phyloP scores from a whole-genome alignment of 1,140 invertebrate species.

The Drosophila paulistorum region DNA sequence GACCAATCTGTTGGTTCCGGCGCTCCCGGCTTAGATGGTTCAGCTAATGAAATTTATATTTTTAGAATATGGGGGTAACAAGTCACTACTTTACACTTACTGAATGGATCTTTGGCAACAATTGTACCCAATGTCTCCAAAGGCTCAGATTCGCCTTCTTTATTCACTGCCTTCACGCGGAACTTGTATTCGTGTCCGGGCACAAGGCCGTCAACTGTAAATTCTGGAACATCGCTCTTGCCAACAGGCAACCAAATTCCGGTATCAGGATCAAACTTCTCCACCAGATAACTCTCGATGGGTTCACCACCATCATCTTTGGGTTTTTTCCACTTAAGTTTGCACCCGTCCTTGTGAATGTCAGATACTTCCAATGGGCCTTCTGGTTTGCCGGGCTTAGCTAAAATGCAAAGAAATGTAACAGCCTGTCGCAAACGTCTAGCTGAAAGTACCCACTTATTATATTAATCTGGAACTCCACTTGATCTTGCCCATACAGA shows the following conservation, averaged over 20 bases:
- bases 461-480: constrained; percentile 95
- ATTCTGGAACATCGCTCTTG: constrained; percentile 91
- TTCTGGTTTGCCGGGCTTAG: constrained; percentile 95
- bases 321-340: constrained; percentile 98
- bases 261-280: constrained; percentile 96
- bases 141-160: constrained; percentile 98
- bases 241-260: constrained; percentile 95
- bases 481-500: constrained; percentile 93
- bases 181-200: constrained; percentile 99
- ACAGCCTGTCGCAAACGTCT: constrained; percentile 27
- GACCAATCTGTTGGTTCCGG: constrained; percentile 96
- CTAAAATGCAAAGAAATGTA: constrained; percentile 83
- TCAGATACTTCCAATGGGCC: constrained; percentile 98
- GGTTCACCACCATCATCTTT: constrained; percentile 99
- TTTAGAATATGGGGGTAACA: constrained; percentile 2
- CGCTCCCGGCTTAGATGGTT: constrained; percentile 91
- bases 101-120: constrained; percentile 97
- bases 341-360: constrained; percentile 96
- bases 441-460: constrained; percentile 88
- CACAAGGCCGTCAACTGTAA: constrained; percentile 93
- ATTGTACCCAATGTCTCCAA: constrained; percentile 95
- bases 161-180: constrained; percentile 98
- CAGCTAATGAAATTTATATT: constrained; percentile 82
- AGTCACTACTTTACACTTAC: constrained; percentile 45
- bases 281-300: constrained; percentile 96